Conservation (phyloP, 2,888 invertebrate genomes). For the Sesia bembeciformis region DNA sequence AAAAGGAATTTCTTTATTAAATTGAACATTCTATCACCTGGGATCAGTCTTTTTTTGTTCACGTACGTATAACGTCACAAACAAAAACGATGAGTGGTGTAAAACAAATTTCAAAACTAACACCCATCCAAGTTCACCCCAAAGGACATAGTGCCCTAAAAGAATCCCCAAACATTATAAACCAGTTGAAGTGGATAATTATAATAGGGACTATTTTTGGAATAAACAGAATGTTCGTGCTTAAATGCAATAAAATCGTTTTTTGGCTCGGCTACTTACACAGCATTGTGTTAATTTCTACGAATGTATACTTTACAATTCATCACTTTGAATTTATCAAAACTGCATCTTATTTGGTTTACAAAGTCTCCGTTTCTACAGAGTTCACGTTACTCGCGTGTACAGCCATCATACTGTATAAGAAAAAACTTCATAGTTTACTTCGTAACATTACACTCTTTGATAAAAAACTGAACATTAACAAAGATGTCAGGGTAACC, state of each 20-base stretch:
- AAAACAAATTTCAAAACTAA: neutral
- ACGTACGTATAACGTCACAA: too few species aligned
- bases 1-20: neutral
- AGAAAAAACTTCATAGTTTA: slow-evolving; percentile 22
- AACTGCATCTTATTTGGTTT: slow-evolving; percentile 21
- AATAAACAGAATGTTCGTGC: slow-evolving; percentile 28
- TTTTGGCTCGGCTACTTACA: slow-evolving; percentile 15
- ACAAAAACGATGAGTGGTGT: neutral
- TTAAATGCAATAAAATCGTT: slow-evolving; percentile 17
- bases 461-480: slow-evolving; percentile 36
- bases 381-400: slow-evolving; percentile 30
- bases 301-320: slow-evolving; percentile 12
- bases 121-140: neutral
- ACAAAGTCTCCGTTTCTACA: slow-evolving; percentile 20
- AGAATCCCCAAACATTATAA: neutral
- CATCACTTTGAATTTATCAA: slow-evolving; percentile 5
- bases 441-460: slow-evolving; percentile 29
- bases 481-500: slow-evolving; percentile 19
- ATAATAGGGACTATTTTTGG: slow-evolving; percentile 21
- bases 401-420: slow-evolving; percentile 21
- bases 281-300: slow-evolving; percentile 9
- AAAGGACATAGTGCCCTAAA: neutral
- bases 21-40: neutral
- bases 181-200: slow-evolving; percentile 18
- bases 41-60: too few species aligned